Percentiles rank a stretch among this genome's conserved stretches.
Evolutionary conservation across 2,113 vertebrate species (phyloP).

Genomic region (rabbit (Oryctolagus cuniculus)): DNA sequence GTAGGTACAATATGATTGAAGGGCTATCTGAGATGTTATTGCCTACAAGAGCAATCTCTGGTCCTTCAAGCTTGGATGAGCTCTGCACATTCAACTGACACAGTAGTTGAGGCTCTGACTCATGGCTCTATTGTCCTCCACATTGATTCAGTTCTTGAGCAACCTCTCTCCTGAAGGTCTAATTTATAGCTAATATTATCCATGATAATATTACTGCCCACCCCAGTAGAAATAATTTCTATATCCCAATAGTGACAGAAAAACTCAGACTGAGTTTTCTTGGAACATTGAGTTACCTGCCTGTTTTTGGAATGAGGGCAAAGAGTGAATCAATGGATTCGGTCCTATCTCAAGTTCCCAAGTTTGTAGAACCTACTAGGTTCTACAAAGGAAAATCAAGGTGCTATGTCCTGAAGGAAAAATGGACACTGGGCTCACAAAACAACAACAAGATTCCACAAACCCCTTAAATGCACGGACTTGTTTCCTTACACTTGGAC

Average conservation of each 20-base stretch:
- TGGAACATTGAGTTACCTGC: neutral
- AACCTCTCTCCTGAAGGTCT: neutral
- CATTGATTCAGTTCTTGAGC: neutral
- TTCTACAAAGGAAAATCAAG: neutral
- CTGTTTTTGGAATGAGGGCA: neutral
- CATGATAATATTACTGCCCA: neutral
- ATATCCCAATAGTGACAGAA: neutral
- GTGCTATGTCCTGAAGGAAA: neutral
- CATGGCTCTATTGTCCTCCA: neutral
- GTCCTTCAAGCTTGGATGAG: neutral
- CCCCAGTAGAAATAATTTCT: neutral
- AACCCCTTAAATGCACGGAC: neutral
- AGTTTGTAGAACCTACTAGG: neutral
- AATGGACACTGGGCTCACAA: neutral
- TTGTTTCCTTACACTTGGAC: neutral
- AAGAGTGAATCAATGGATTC: neutral
- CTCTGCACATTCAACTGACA: neutral
- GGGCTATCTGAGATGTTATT: neutral
- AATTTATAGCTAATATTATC: neutral
- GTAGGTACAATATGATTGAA: neutral
- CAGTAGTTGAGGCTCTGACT: neutral
- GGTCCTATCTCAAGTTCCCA: neutral
- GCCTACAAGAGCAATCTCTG: neutral
- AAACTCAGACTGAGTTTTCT: neutral
- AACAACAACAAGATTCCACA: no score